phyloP scores from a whole-genome alignment of 1,140 invertebrate species.

The Monochamus saltuarius region DNA sequence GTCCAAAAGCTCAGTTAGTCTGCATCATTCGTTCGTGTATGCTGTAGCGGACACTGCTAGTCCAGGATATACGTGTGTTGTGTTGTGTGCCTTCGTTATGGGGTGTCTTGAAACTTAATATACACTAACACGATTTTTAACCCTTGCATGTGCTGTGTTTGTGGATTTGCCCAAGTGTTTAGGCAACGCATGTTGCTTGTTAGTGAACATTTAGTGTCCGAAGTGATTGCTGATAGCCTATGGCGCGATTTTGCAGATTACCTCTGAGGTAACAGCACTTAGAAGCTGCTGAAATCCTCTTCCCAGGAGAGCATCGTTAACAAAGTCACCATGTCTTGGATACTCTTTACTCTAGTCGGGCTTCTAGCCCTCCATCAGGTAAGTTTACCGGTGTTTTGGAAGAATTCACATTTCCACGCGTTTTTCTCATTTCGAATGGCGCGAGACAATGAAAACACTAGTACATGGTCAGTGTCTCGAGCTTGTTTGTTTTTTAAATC shows the following conservation, averaged over 20 bases:
- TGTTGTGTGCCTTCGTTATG: conserved; percentile 38
- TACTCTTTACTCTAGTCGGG: conserved; percentile 43
- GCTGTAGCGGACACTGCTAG: conserved; percentile 14
- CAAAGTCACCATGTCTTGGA: conserved; percentile 49
- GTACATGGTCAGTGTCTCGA: conserved; percentile 39
- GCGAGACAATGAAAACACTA: conserved; percentile 39
- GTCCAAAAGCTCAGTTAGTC: conserved; percentile 31
- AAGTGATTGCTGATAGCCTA: conserved; percentile 41
- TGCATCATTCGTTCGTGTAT: conserved; percentile 22
- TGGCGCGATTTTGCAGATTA: conserved; percentile 50
- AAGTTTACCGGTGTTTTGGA: conserved; percentile 31
- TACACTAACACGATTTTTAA: conserved; percentile 17
- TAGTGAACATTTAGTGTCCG: conserved; percentile 35
- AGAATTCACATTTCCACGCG: conserved; percentile 11
- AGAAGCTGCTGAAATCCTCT: conserved; percentile 40
- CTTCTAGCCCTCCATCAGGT: conserved; percentile 47
- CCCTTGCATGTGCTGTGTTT: conserved; percentile 38
- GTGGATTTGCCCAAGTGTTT: conserved; percentile 29
- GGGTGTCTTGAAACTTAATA: conserved; percentile 27
- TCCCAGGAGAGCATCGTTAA: conserved; percentile 21
- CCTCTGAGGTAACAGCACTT: conserved; percentile 50
- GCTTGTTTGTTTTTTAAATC: not conserved
- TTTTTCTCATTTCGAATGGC: conserved; percentile 21
- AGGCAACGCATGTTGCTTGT: conserved; percentile 23
- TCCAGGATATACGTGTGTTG: conserved; percentile 30